A percentile compares a stretch with the other conserved stretches of the same genome.
Conservation (phyloP, 30 jellyfish, hydroid and myxozoan genomes). For the Pseudorhiza aurosa region DNA sequence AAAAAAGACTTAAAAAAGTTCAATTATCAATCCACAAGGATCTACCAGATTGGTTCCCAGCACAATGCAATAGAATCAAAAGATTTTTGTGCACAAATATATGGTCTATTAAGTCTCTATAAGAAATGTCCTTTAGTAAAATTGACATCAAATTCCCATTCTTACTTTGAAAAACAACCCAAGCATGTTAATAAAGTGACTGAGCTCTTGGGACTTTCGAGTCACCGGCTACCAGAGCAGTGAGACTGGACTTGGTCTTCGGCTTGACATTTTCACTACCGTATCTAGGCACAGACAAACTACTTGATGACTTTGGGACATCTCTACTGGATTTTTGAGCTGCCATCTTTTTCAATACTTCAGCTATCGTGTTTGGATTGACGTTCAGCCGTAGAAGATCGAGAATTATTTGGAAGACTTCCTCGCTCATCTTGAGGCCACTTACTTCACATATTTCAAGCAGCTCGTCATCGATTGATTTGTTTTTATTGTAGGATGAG, state of each 20-base stretch:
- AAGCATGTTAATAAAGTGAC: slow-evolving; percentile 53
- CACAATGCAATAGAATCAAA: too few species aligned
- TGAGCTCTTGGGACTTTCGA: slow-evolving; percentile 63
- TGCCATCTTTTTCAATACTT: slow-evolving; percentile 69
- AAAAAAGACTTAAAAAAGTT: too few species aligned
- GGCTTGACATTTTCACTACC: slow-evolving; percentile 63
- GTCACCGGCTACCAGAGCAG: slow-evolving; percentile 6
- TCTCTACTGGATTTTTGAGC: slow-evolving; percentile 32
- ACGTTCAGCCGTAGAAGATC: slow-evolving; percentile 83
- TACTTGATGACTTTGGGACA: neutral
- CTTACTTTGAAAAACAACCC: too few species aligned
- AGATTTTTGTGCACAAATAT: too few species aligned
- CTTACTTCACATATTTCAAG: slow-evolving; percentile 79
- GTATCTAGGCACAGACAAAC: slow-evolving; percentile 42
- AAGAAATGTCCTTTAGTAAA: too few species aligned
- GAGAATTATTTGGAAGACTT: slow-evolving; percentile 70
- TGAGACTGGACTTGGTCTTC: slow-evolving; percentile 30
- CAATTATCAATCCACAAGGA: too few species aligned
- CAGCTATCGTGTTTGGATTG: slow-evolving; percentile 85
- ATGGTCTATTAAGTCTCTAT: too few species aligned
- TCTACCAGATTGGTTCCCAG: too few species aligned
- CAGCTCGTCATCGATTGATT: slow-evolving; percentile 78
- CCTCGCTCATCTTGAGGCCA: slow-evolving; percentile 83
- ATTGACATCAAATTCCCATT: too few species aligned
- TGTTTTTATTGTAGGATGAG: slow-evolving; percentile 48